A percentile compares a stretch with the other conserved stretches of the same genome.
These are phyloP conservation scores for Euspilapteryx auroguttella DNA, from an alignment of 2,888 invertebrate species.

Conservation along the genomic window DNA sequence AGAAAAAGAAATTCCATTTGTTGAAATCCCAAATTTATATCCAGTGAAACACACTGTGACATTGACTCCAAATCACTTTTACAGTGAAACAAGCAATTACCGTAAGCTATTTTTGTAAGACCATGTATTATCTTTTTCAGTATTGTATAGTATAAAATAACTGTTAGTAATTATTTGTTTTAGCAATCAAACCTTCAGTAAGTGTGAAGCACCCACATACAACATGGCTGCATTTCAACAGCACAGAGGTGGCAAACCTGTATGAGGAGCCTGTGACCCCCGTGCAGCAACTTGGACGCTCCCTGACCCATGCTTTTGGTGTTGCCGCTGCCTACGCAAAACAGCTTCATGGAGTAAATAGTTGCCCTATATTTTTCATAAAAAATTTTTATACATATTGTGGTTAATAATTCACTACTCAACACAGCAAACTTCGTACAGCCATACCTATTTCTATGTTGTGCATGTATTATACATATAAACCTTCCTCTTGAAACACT, in stretches of 20 bases:
- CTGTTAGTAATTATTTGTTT: too few species aligned
- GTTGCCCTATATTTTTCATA: conserved; percentile 2
- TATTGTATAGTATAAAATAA: too few species aligned
- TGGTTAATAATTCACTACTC: too few species aligned
- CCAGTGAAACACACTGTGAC: conserved; percentile 77
- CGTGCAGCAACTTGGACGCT: conserved; percentile 68
- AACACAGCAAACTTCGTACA: too few species aligned
- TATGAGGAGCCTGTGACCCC: conserved; percentile 69
- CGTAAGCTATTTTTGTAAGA: too few species aligned
- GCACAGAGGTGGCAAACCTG: conserved; percentile 66
- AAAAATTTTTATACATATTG: too few species aligned
- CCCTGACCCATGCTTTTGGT: conserved; percentile 74
- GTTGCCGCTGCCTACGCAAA: conserved; percentile 78
- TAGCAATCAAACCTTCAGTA: conserved; percentile 51
- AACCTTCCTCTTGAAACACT: too few species aligned
- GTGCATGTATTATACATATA: too few species aligned
- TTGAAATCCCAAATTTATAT: conserved; percentile 69
- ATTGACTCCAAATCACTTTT: conserved; percentile 65
- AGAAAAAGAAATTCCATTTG: conserved; percentile 46
- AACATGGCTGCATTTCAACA: conserved; percentile 71
- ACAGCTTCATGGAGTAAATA: conserved; percentile 69
- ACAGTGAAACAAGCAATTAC: conserved; percentile 63
- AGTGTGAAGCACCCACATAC: conserved; percentile 73
- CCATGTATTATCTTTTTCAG: too few species aligned
- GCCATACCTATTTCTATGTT: too few species aligned